phyloP scores from a whole-genome alignment of 2,113 vertebrate genomes.

The Misgurnus anguillicaudatus region DNA sequence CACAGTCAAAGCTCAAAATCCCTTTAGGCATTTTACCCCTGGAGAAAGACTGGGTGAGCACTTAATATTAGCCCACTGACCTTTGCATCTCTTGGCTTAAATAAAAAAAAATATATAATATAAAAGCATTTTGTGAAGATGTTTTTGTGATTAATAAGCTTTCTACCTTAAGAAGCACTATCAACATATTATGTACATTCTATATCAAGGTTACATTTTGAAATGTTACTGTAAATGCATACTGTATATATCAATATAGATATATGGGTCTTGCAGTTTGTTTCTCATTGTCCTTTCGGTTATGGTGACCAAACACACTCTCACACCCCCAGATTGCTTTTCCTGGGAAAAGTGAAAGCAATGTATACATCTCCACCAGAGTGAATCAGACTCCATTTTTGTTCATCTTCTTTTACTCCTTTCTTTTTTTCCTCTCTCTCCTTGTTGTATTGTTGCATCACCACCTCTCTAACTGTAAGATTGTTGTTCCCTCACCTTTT shows the following conservation, averaged over 20 bases:
- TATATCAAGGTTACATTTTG: too few relatives aligned
- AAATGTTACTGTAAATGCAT: too few relatives aligned
- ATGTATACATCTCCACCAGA: constrained; percentile 54
- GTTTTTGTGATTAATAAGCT: background rate
- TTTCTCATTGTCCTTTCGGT: constrained; percentile 33
- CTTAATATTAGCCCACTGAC: constrained; percentile 51
- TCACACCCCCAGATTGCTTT: constrained; percentile 53
- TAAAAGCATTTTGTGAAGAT: background rate
- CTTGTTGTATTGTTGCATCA: constrained; percentile 29
- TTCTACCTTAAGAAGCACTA: too few relatives aligned
- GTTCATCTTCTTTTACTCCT: constrained; percentile 44
- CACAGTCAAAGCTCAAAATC: constrained; percentile 37
- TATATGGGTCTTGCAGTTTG: background rate
- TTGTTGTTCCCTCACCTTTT: background rate
- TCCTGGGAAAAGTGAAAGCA: constrained; percentile 39
- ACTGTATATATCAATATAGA: background rate
- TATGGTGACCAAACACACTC: constrained; percentile 39
- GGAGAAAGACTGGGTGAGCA: constrained; percentile 22
- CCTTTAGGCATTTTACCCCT: constrained; percentile 41
- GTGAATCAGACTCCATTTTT: constrained; percentile 36
- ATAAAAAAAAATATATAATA: constrained; percentile 33
- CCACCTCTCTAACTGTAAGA: constrained; percentile 37
- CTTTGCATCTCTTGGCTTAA: constrained; percentile 31
- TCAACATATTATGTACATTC: too few relatives aligned
- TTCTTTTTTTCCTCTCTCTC: constrained; percentile 23